Conservation (phyloP, 2,797 vertebrate genomes). For the Characodon lateralis region DNA sequence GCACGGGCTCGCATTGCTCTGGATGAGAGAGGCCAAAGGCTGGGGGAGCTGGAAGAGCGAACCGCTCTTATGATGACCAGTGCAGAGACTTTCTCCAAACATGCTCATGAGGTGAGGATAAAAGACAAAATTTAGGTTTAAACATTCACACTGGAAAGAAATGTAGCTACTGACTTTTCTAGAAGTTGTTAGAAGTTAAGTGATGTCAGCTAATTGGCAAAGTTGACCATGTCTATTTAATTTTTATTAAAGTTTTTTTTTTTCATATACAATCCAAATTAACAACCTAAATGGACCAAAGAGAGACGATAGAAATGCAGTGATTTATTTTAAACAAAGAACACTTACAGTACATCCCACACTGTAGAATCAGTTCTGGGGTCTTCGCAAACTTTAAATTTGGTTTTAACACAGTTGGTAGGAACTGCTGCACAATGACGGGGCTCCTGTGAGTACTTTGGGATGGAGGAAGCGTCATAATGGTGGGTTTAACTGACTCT, state of each 20-base stretch:
- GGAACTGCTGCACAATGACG: neutral
- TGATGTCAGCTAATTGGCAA: no score
- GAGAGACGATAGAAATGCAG: no score
- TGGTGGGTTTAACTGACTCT: no score
- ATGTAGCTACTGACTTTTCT: no score
- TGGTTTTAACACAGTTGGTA: neutral
- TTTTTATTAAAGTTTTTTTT: no score
- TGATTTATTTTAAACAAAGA: no score
- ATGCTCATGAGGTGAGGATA: constrained; percentile 90
- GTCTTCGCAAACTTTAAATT: neutral
- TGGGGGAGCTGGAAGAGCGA: constrained; percentile 95
- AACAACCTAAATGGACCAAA: no score
- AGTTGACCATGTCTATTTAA: no score
- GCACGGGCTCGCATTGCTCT: constrained; percentile 91
- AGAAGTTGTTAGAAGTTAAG: no score
- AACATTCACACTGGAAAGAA: neutral
- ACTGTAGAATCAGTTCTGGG: neutral
- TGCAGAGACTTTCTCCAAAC: constrained; percentile 94
- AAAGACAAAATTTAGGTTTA: neutral
- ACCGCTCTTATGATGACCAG: constrained; percentile 97
- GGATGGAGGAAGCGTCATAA: neutral
- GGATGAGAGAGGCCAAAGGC: constrained; percentile 93
- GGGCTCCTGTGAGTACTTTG: neutral
- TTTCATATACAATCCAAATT: no score
- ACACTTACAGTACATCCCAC: no score